Conservation (phyloP, 2,797 vertebrate genomes). For the Helarctos malayanus region DNA sequence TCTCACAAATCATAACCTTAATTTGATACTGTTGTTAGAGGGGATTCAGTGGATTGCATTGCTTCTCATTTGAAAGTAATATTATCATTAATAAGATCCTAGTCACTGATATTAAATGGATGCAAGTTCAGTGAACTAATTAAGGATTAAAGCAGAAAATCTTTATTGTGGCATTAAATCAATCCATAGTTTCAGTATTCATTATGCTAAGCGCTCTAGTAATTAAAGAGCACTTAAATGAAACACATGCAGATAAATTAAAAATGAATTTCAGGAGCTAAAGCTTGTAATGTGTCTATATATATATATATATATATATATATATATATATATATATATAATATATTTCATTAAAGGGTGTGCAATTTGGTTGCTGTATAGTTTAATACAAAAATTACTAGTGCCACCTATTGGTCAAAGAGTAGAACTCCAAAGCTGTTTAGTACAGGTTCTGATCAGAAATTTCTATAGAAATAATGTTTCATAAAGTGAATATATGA, state of each 20-base stretch:
- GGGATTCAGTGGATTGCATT: slow-evolving; percentile 26
- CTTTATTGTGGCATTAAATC: slow-evolving; percentile 84
- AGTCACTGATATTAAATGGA: slow-evolving; percentile 79
- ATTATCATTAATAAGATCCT: slow-evolving; percentile 76
- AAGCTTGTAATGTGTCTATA: slow-evolving; percentile 79
- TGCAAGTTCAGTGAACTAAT: slow-evolving; percentile 83
- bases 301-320: slow-evolving; percentile 58
- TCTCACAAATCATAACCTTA: slow-evolving; percentile 36
- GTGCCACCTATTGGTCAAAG: slow-evolving; percentile 85
- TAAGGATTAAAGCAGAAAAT: slow-evolving; percentile 85
- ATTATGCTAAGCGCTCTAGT: slow-evolving; percentile 79
- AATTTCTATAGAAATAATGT: slow-evolving; percentile 14
- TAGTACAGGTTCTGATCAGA: background rate
- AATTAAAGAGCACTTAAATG: slow-evolving; percentile 85
- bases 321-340: slow-evolving; percentile 69
- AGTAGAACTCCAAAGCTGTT: slow-evolving; percentile 11
- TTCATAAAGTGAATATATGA: background rate
- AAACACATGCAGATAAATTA: slow-evolving; percentile 81
- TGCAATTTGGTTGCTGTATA: slow-evolving; percentile 7
- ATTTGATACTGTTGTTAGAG: slow-evolving; percentile 63
- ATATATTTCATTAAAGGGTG: slow-evolving; percentile 44
- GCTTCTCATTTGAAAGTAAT: slow-evolving; percentile 73
- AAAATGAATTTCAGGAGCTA: slow-evolving; percentile 78
- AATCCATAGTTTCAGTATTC: slow-evolving; percentile 83
- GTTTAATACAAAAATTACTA: slow-evolving; percentile 81